Evolutionary conservation across 1,140 invertebrate species (phyloP).

Genomic region (Rhyacophila brunnea): DNA sequence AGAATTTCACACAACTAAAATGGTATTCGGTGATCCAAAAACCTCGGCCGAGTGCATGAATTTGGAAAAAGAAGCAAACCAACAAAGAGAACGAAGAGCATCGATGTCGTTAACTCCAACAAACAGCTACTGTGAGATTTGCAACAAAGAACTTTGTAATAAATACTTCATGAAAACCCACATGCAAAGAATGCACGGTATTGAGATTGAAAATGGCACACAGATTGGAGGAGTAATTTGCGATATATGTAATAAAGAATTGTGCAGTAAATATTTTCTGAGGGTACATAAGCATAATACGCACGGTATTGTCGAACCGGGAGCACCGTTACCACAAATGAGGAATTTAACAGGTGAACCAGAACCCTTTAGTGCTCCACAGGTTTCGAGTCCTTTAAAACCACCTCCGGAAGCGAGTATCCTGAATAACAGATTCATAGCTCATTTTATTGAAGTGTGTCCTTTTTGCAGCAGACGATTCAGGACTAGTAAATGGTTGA

Average conservation of each 20-base stretch:
- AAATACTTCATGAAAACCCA: slow-evolving; percentile 99
- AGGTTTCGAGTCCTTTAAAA: slow-evolving; percentile 53
- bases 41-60: slow-evolving; percentile 15
- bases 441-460: slow-evolving; percentile 77
- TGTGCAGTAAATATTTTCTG: slow-evolving; percentile 97
- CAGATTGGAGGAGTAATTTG: slow-evolving; percentile 91
- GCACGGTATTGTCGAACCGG: slow-evolving; percentile 86
- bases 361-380: slow-evolving; percentile 28
- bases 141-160: slow-evolving; percentile 99
- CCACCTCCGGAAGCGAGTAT: slow-evolving; percentile 57
- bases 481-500: slow-evolving; percentile 85
- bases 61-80: slow-evolving; percentile 23
- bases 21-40: slow-evolving; percentile 19
- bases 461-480: slow-evolving; percentile 85
- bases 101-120: slow-evolving; percentile 58
- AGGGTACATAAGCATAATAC: slow-evolving; percentile 97
- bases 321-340: slow-evolving; percentile 40
- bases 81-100: slow-evolving; percentile 30
- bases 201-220: slow-evolving; percentile 89
- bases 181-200: slow-evolving; percentile 99
- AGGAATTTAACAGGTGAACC: slow-evolving; percentile 32
- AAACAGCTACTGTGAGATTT: slow-evolving; percentile 96
- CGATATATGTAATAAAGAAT: slow-evolving; percentile 95
- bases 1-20: slow-evolving; percentile 30
- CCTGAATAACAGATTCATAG: slow-evolving; percentile 63